Percentiles rank a stretch among this genome's conserved stretches.
These are phyloP conservation scores for Antrozous pallidus DNA, from an alignment of 2,797 vertebrate genomes.

Conservation along the genomic window DNA sequence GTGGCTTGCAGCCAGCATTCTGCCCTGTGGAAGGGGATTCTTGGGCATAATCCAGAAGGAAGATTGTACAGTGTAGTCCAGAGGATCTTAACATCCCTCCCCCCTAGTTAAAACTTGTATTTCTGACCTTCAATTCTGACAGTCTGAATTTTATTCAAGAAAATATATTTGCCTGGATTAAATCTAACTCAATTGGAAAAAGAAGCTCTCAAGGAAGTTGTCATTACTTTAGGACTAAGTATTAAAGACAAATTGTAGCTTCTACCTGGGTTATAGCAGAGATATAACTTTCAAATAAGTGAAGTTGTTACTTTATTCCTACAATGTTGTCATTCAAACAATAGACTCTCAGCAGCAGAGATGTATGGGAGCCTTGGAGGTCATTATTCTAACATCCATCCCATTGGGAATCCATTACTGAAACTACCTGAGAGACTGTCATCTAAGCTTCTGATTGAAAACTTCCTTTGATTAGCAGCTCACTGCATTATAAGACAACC, in stretches of 20 bases:
- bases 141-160: neutral
- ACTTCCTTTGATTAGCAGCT: neutral
- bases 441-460: neutral
- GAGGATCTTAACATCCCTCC: neutral
- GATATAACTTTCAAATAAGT: slow-evolving; percentile 28
- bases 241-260: neutral
- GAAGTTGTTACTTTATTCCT: neutral
- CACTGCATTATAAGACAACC: neutral
- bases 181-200: slow-evolving; percentile 53
- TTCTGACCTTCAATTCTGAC: slow-evolving; percentile 8
- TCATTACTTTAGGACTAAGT: slow-evolving; percentile 15
- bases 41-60: neutral
- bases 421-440: neutral
- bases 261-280: neutral
- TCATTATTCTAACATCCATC: neutral
- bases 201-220: slow-evolving; percentile 1
- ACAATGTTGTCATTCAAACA: neutral
- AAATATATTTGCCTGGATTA: neutral
- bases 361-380: neutral
- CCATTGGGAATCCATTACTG: neutral
- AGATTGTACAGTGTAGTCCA: neutral
- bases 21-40: neutral
- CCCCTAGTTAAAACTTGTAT: neutral
- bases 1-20: slow-evolving; percentile 13
- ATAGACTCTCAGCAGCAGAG: neutral